Percentiles rank a stretch among this genome's conserved stretches.
These are phyloP conservation scores for Misgurnus mizolepis DNA, from an alignment of 2,113 vertebrate genomes.

Conservation along the genomic window DNA sequence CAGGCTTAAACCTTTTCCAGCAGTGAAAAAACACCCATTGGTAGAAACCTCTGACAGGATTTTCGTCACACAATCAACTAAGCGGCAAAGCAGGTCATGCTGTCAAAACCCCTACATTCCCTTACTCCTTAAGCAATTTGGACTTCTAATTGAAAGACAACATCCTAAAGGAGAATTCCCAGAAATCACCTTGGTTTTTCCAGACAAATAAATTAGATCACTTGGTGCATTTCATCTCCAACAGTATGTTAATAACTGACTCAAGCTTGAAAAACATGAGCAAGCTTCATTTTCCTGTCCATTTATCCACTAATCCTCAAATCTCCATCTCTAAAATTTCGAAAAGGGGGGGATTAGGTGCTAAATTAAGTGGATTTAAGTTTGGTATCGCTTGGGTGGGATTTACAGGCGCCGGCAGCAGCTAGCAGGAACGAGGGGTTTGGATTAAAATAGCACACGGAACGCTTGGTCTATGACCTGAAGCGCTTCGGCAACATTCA, in stretches of 20 bases:
- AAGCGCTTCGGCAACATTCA: constrained; percentile 17
- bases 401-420: constrained; percentile 31
- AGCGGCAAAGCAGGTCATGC: constrained; percentile 23
- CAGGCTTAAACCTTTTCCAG: neutral
- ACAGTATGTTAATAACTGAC: constrained; percentile 41
- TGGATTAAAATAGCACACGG: constrained; percentile 44
- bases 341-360: constrained; percentile 52
- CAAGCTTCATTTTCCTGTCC: constrained; percentile 44
- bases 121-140: neutral
- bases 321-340: constrained; percentile 51
- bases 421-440: constrained; percentile 19
- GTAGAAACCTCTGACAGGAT: constrained; percentile 7
- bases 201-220: neutral
- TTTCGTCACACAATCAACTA: constrained; percentile 1
- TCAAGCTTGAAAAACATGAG: constrained; percentile 44
- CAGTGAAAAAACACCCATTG: neutral
- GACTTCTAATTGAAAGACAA: neutral
- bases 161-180: constrained; percentile 1
- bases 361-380: constrained; percentile 57
- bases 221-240: neutral
- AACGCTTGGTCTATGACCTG: constrained; percentile 22
- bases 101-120: constrained; percentile 4
- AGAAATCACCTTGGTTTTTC: constrained; percentile 16
- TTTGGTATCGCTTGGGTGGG: constrained; percentile 48
- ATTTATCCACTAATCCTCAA: constrained; percentile 57